Percentiles rank a stretch among this genome's conserved stretches.
Evolutionary conservation across 92 coral and sea anemone species (phyloP).

Genomic region (Desmophyllum pertusum): DNA sequence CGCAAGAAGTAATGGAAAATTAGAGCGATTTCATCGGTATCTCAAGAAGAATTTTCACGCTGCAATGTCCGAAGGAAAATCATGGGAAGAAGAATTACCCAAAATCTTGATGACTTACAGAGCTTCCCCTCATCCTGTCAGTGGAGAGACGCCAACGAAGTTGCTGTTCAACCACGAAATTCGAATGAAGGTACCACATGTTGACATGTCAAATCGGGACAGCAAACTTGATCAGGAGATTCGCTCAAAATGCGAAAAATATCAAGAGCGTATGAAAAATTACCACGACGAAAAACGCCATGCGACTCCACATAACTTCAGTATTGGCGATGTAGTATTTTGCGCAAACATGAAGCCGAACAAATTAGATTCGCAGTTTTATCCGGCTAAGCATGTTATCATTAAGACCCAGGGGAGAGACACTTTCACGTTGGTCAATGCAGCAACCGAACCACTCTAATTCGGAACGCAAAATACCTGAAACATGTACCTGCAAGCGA

Average conservation of each 20-base stretch:
- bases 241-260: not conserved
- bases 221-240: not conserved
- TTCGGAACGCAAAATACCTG: conserved; percentile 47
- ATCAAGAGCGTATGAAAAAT: not conserved
- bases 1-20: conserved; percentile 57
- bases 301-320: conserved; percentile 34
- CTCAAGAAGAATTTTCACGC: conserved; percentile 56
- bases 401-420: conserved; percentile 31
- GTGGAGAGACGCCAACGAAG: conserved; percentile 54
- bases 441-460: conserved; percentile 6
- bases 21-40: conserved; percentile 53
- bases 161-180: conserved; percentile 51
- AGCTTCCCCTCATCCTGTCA: conserved; percentile 61
- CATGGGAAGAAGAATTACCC: conserved; percentile 50
- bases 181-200: conserved; percentile 2
- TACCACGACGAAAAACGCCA: conserved; percentile 39
- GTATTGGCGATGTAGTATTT: conserved; percentile 37
- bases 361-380: conserved; percentile 26
- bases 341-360: conserved; percentile 35
- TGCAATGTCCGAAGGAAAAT: conserved; percentile 46
- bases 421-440: conserved; percentile 32
- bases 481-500: conserved; percentile 22
- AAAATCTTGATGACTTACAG: conserved; percentile 57
- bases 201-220: not conserved
- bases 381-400: conserved; percentile 26